Evolutionary conservation across 2,797 vertebrate species (phyloP).

Genomic region (Brachyalestes nurse): DNA sequence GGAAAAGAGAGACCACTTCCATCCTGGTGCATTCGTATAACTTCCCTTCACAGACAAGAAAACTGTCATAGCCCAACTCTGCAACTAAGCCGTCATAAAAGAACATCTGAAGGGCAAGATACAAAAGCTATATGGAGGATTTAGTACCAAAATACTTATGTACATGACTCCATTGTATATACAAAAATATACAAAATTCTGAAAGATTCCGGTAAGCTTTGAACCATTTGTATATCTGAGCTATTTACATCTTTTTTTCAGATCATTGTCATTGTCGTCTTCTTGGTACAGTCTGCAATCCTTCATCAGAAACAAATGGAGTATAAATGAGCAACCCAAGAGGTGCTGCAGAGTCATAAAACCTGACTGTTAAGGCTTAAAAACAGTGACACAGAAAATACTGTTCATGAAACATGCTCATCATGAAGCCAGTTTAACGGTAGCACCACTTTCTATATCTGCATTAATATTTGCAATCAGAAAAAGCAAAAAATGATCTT

Average conservation of each 20-base stretch:
- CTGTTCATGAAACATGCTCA: neutral
- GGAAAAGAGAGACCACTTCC: neutral
- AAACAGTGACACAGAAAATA: neutral
- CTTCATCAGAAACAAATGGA: neutral
- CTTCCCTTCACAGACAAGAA: neutral
- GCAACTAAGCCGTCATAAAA: neutral
- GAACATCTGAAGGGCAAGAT: neutral
- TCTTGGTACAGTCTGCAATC: neutral
- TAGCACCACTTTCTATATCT: constrained; percentile 12
- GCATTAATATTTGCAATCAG: neutral
- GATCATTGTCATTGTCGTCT: neutral
- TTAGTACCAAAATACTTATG: constrained; percentile 54
- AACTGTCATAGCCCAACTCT: neutral
- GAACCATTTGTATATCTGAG: neutral
- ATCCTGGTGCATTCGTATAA: neutral
- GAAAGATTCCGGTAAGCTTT: constrained; percentile 1
- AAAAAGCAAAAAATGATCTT: constrained; percentile 2
- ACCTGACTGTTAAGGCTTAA: constrained; percentile 11
- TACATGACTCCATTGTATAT: constrained; percentile 27
- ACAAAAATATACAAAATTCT: constrained; percentile 48
- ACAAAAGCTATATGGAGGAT: constrained; percentile 17
- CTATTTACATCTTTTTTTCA: neutral
- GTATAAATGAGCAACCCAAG: neutral
- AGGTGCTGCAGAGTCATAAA: constrained; percentile 5
- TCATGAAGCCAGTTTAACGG: constrained; percentile 11